Evolutionary conservation across 2,888 invertebrate genomes (phyloP).

Genomic region (Lydus trimaculatus): DNA sequence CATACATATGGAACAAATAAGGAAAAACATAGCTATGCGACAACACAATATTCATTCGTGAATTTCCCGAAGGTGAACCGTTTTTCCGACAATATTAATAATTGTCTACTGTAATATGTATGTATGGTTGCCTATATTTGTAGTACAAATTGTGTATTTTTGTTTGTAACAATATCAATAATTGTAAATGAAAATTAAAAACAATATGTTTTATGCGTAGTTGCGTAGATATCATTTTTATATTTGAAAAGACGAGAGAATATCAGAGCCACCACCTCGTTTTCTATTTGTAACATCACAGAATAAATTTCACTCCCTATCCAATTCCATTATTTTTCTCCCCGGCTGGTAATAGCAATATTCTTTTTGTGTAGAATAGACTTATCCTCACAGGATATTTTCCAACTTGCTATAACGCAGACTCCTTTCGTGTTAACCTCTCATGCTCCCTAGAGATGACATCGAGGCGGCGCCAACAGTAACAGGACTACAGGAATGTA

Average conservation of each 20-base stretch:
- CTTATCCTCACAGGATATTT: constrained; percentile 32
- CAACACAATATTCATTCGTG: not conserved
- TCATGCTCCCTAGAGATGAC: constrained; percentile 33
- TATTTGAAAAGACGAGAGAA: not conserved
- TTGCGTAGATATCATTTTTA: not conserved
- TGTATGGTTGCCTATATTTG: not conserved
- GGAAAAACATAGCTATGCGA: not conserved
- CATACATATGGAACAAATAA: constrained; percentile 44
- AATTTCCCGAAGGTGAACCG: not conserved
- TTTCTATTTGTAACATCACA: constrained; percentile 30
- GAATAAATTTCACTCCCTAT: constrained; percentile 32
- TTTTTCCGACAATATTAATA: not conserved
- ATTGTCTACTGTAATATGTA: not conserved
- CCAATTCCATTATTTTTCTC: constrained; percentile 34
- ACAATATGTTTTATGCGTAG: not conserved
- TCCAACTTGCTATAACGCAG: constrained; percentile 29
- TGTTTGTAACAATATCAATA: too few relatives aligned
- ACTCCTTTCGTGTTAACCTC: constrained; percentile 31
- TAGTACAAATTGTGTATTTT: not conserved
- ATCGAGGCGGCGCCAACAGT: constrained; percentile 36
- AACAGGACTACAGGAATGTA: constrained; percentile 34
- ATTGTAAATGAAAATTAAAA: not conserved
- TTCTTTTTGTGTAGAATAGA: constrained; percentile 26
- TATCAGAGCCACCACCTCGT: constrained; percentile 10
- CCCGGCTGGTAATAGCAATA: constrained; percentile 28